These are phyloP conservation scores for Sphaeramia orbicularis DNA, from an alignment of 2,797 vertebrate genomes.

Conservation along the genomic window DNA sequence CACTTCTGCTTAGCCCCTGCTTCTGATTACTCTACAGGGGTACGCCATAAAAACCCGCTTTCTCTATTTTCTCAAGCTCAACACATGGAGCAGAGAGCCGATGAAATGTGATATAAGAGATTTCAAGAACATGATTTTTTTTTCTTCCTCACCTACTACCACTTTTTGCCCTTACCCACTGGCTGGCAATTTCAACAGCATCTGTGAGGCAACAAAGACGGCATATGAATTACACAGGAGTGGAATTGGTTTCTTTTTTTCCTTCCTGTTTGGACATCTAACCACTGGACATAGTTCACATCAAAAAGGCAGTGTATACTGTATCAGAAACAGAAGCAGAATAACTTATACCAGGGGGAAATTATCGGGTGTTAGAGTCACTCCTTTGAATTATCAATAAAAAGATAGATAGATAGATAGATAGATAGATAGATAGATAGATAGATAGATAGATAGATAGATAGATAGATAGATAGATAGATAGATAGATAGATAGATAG, in stretches of 20 bases:
- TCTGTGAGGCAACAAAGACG: slow-evolving; percentile 17
- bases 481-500: no score
- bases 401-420: no score
- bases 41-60: slow-evolving; percentile 50
- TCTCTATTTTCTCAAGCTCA: slow-evolving; percentile 49
- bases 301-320: background rate
- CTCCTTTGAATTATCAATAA: no score
- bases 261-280: slow-evolving; percentile 21
- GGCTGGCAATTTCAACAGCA: slow-evolving; percentile 20
- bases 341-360: no score
- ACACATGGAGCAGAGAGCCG: slow-evolving; percentile 33
- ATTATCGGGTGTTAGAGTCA: no score
- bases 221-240: slow-evolving; percentile 25
- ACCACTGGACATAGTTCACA: slow-evolving; percentile 6
- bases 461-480: no score
- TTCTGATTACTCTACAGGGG: slow-evolving; percentile 63
- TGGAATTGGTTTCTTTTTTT: slow-evolving; percentile 35
- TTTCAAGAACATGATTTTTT: slow-evolving; percentile 34
- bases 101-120: slow-evolving; percentile 47
- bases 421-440: no score
- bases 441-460: no score
- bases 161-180: slow-evolving; percentile 15
- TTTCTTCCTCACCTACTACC: background rate
- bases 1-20: slow-evolving; percentile 65
- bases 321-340: no score